Evolutionary conservation across 1,140 invertebrate genomes (phyloP).

Genomic region (Leguminivora glycinivorella): DNA sequence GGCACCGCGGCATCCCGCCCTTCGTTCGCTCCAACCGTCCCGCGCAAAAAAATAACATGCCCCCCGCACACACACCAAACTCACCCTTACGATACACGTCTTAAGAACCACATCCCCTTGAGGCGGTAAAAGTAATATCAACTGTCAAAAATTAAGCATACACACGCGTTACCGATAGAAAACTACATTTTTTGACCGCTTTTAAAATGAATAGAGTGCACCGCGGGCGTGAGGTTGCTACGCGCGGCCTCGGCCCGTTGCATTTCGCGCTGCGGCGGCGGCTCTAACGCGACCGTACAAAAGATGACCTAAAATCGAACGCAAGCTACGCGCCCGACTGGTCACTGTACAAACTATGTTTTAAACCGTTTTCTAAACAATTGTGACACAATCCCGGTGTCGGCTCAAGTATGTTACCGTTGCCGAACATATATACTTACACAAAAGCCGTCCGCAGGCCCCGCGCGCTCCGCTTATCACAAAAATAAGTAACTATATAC

Average conservation of each 20-base stretch:
- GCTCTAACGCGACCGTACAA: conserved; percentile 69
- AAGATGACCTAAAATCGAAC: conserved; percentile 78
- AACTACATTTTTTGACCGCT: conserved; percentile 72
- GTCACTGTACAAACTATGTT: conserved; percentile 53
- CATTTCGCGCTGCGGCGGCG: conserved; percentile 67
- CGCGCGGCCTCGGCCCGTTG: conserved; percentile 75
- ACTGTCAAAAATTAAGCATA: conserved; percentile 78
- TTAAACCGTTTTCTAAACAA: conserved; percentile 68
- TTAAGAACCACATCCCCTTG: conserved; percentile 68
- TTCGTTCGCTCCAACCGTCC: conserved; percentile 69
- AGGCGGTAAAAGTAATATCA: conserved; percentile 62
- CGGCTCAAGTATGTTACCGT: conserved; percentile 47
- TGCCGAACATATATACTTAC: conserved; percentile 65
- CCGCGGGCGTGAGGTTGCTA: conserved; percentile 60
- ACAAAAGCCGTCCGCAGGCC: conserved; percentile 70
- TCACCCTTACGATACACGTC: conserved; percentile 54
- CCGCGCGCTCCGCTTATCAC: conserved; percentile 78
- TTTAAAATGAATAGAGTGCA: conserved; percentile 73
- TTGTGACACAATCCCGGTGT: conserved; percentile 58
- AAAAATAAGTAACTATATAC: conserved; percentile 80
- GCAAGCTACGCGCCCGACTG: conserved; percentile 61
- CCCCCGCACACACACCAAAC: conserved; percentile 49
- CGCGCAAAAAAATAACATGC: conserved; percentile 75
- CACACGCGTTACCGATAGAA: conserved; percentile 73
- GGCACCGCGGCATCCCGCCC: conserved; percentile 55